phyloP scores from a whole-genome alignment of 2,797 vertebrate genomes.

The Cygnus olor region DNA sequence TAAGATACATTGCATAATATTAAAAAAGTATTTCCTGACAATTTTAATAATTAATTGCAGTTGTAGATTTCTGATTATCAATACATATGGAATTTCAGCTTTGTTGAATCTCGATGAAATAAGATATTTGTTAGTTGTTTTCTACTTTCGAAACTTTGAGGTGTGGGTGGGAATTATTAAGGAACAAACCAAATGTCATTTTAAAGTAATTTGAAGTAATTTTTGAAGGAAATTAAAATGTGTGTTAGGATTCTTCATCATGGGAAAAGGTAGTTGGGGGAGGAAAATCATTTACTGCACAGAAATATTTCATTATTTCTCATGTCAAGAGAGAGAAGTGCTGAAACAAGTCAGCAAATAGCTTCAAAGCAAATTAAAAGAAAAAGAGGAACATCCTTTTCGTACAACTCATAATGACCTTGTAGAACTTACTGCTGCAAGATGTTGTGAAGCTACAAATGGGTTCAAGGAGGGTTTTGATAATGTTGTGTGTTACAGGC shows the following conservation, averaged over 20 bases:
- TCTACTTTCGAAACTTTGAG: neutral
- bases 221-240: neutral
- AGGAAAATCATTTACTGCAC: neutral
- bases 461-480: neutral
- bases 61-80: too few species aligned
- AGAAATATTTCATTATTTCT: neutral
- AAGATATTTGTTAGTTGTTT: neutral
- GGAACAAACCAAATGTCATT: neutral
- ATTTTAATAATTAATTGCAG: neutral
- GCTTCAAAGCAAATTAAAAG: neutral
- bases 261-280: neutral
- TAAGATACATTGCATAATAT: neutral
- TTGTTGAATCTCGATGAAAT: neutral
- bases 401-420: rapidly evolving
- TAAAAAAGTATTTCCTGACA: neutral
- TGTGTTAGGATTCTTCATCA: neutral
- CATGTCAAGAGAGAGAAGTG: neutral
- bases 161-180: neutral
- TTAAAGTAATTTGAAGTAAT: neutral
- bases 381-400: neutral
- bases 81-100: neutral
- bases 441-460: neutral
- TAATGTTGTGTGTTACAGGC: neutral
- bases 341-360: neutral
- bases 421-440: neutral